Evolutionary conservation across 2,797 vertebrate species (phyloP).

Genomic region (Okamejei kenojei): DNA sequence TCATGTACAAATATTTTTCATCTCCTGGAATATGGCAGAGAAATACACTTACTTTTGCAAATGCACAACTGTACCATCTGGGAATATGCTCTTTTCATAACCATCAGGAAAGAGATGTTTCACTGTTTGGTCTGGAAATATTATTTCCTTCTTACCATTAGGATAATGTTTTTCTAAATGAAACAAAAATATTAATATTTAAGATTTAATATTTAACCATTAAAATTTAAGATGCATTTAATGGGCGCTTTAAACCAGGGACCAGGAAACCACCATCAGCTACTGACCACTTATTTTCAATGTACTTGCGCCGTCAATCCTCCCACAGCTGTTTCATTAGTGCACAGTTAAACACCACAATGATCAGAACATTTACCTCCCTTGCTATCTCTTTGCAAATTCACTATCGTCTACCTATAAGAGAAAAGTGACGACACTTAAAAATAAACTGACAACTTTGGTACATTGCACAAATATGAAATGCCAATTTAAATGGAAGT

Average conservation of each 20-base stretch:
- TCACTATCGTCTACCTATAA: background rate
- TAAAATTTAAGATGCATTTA: too few species aligned
- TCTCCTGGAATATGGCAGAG: background rate
- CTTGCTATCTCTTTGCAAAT: background rate
- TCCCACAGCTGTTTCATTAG: background rate
- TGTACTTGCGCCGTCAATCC: background rate
- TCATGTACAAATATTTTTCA: too few species aligned
- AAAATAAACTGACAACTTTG: background rate
- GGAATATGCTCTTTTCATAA: constrained; percentile 59
- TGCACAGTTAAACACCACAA: background rate
- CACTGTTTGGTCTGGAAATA: constrained; percentile 63
- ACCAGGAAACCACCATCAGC: background rate
- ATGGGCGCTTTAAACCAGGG: too few species aligned
- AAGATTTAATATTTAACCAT: too few species aligned
- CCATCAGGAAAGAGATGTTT: constrained; percentile 51
- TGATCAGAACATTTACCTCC: background rate
- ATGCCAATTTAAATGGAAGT: background rate
- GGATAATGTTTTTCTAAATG: constrained; percentile 63
- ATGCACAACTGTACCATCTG: constrained; percentile 60
- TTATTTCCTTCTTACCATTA: constrained; percentile 57
- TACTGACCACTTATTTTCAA: background rate
- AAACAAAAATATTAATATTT: background rate
- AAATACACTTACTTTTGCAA: constrained; percentile 56
- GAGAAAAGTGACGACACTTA: background rate
- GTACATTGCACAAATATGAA: background rate